phyloP scores from a whole-genome alignment of 2,113 vertebrate genomes.

The Bungarus multicinctus region DNA sequence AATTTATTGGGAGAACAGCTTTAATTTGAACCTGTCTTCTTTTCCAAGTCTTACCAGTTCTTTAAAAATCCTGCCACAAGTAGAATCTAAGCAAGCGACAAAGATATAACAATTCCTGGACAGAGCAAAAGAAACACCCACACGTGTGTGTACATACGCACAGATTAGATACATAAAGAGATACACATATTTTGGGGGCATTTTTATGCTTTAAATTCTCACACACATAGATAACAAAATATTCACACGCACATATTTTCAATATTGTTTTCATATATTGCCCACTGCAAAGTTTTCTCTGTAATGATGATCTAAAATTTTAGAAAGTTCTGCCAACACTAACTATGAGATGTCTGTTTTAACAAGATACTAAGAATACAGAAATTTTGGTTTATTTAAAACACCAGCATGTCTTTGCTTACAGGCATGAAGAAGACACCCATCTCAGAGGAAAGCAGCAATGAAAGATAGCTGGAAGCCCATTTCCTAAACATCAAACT shows the following conservation, averaged over 20 bases:
- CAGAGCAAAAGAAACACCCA: neutral
- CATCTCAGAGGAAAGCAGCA: conserved; percentile 53
- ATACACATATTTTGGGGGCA: neutral
- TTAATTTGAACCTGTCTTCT: neutral
- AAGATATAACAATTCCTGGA: neutral
- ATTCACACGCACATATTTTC: neutral
- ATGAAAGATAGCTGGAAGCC: conserved; percentile 57
- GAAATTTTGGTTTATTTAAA: neutral
- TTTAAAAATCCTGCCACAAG: neutral
- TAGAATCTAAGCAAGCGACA: neutral
- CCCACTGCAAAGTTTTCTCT: neutral
- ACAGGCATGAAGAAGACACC: conserved; percentile 52
- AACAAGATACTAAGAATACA: conserved; percentile 17
- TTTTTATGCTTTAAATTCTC: neutral
- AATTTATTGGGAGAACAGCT: conserved; percentile 20
- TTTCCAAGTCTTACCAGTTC: neutral
- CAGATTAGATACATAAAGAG: neutral
- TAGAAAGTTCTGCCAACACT: conserved; percentile 7
- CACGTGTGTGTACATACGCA: no score
- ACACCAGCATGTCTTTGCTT: conserved; percentile 38
- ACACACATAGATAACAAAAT: neutral
- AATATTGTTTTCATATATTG: neutral
- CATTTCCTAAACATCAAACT: conserved; percentile 80
- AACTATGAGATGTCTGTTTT: neutral
- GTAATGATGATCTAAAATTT: neutral